A percentile compares a stretch with the other conserved stretches of the same genome.
Conservation (phyloP, 2,797 vertebrate species). For the Diplodus puntazzo region DNA sequence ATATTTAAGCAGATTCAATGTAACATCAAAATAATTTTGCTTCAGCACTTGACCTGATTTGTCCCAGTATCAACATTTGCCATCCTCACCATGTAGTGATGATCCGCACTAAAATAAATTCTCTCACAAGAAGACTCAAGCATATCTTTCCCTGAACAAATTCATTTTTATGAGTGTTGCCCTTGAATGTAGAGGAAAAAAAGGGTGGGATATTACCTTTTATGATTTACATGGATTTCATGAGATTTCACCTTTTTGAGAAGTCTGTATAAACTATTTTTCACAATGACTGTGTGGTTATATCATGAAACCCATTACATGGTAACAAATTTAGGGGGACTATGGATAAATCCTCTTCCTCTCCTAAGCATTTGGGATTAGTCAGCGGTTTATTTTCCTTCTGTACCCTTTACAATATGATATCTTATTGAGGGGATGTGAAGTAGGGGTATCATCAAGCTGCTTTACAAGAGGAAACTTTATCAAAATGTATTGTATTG, state of each 20-base stretch:
- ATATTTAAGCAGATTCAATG: conserved; percentile 8
- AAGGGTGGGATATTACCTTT: background rate
- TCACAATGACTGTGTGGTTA: conserved; percentile 15
- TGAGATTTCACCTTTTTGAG: conserved; percentile 1
- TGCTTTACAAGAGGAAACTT: conserved; percentile 1
- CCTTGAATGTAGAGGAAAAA: background rate
- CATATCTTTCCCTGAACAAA: background rate
- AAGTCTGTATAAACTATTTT: background rate
- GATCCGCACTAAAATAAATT: background rate
- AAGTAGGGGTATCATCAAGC: background rate
- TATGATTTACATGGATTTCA: conserved; percentile 14
- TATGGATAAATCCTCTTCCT: conserved; percentile 46
- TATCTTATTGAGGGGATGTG: conserved; percentile 20
- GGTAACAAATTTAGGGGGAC: conserved; percentile 24
- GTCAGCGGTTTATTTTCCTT: conserved; percentile 63
- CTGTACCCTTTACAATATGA: conserved; percentile 29
- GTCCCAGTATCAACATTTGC: background rate
- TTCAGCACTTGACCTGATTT: background rate
- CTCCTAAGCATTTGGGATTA: conserved; percentile 55
- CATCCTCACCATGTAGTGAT: background rate
- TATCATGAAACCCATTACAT: conserved; percentile 29
- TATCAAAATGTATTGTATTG: background rate
- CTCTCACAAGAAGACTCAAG: background rate
- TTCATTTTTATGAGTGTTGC: background rate
- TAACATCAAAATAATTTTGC: background rate